These are phyloP conservation scores for Sceliomorpha sp. DNA, from an alignment of 2,888 invertebrate genomes.

Conservation along the genomic window DNA sequence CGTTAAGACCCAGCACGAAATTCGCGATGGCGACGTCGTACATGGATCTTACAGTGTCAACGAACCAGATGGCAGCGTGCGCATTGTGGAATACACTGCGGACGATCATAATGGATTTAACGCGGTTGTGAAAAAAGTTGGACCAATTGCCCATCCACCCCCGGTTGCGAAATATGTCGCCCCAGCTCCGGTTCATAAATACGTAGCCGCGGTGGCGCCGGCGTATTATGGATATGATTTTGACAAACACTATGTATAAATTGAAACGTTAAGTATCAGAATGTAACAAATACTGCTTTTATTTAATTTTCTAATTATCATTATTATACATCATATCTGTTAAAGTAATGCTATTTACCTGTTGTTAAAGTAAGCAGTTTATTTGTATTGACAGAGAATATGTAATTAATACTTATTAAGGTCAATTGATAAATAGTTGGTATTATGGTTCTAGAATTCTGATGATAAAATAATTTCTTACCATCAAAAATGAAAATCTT, in stretches of 20 bases:
- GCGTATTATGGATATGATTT: slow-evolving; percentile 66
- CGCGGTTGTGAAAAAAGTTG: slow-evolving; percentile 72
- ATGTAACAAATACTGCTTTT: neutral
- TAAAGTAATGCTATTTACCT: no score
- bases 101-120: slow-evolving; percentile 74
- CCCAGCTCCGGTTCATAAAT: slow-evolving; percentile 57
- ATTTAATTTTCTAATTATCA: no score
- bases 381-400: no score
- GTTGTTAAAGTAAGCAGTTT: no score
- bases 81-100: slow-evolving; percentile 72
- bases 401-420: no score
- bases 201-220: slow-evolving; percentile 60
- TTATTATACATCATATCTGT: no score
- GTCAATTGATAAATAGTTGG: no score
- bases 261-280: neutral
- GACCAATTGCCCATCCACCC: slow-evolving; percentile 67
- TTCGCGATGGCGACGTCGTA: slow-evolving; percentile 70
- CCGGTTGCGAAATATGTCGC: slow-evolving; percentile 65
- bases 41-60: slow-evolving; percentile 71
- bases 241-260: slow-evolving; percentile 59
- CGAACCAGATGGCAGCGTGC: slow-evolving; percentile 72
- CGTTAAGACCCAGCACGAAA: slow-evolving; percentile 71
- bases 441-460: no score
- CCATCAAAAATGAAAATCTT: slow-evolving; percentile 88
- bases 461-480: no score